These are phyloP conservation scores for Zaprionus capensis DNA, from an alignment of 1,140 invertebrate species.

Conservation along the genomic window DNA sequence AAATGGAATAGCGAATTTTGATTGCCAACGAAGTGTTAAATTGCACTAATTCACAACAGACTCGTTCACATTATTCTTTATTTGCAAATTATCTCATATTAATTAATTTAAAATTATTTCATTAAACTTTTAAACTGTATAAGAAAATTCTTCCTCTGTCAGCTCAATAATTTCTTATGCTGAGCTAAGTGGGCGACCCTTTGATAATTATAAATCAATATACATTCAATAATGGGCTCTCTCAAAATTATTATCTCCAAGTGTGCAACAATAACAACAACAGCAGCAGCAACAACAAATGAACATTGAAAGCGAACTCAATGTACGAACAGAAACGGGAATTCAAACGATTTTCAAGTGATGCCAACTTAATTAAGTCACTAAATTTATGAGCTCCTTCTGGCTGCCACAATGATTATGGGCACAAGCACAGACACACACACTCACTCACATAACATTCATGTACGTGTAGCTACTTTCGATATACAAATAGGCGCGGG, in stretches of 20 bases:
- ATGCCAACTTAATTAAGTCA: conserved; percentile 80
- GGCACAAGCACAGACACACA: conserved; percentile 32
- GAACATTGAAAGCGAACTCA: conserved; percentile 1
- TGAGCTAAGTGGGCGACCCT: conserved; percentile 15
- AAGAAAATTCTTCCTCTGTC: not conserved
- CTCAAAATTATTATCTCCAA: conserved; percentile 76
- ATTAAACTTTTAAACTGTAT: not conserved
- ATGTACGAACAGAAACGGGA: conserved; percentile 31
- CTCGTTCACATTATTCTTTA: too few relatives aligned
- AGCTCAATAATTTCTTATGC: not conserved
- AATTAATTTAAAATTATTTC: not conserved
- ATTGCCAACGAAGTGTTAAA: not conserved
- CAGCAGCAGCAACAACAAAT: conserved; percentile 26
- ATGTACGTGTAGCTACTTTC: conserved; percentile 37
- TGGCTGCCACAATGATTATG: conserved; percentile 49
- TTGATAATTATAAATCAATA: conserved; percentile 79
- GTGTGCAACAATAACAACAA: conserved; percentile 40
- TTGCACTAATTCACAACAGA: too few relatives aligned
- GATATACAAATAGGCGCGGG: conserved; percentile 50
- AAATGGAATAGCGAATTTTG: not conserved
- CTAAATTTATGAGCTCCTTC: conserved; percentile 79
- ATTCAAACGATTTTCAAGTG: conserved; percentile 82
- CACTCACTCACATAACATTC: conserved; percentile 13
- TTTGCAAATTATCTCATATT: not conserved
- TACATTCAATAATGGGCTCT: conserved; percentile 71